phyloP scores from a whole-genome alignment of 2,888 invertebrate species.

The Epirrhoe tristata region DNA sequence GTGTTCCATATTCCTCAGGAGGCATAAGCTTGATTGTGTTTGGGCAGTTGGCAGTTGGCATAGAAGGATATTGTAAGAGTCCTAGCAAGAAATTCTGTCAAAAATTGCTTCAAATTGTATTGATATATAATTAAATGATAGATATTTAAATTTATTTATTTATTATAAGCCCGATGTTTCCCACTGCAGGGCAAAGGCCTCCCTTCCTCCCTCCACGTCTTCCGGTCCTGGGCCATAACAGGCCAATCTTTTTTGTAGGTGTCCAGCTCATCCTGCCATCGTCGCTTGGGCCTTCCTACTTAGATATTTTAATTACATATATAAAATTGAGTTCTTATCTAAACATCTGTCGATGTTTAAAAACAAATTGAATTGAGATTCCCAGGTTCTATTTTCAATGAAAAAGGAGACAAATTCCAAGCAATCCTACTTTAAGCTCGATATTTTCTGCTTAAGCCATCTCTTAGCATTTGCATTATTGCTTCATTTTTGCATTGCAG shows the following conservation, averaged over 20 bases:
- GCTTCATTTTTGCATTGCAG: constrained; percentile 60
- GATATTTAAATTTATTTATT: too few species aligned
- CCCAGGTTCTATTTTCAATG: not conserved
- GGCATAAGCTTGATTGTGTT: constrained; percentile 71
- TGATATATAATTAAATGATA: too few species aligned
- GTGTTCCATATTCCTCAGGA: constrained; percentile 62
- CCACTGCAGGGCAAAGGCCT: too few species aligned
- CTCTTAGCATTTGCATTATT: constrained; percentile 45
- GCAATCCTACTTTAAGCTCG: constrained; percentile 36
- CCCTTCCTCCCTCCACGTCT: too few species aligned
- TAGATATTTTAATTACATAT: too few species aligned
- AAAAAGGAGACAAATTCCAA: constrained; percentile 26
- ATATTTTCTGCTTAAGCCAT: constrained; percentile 31
- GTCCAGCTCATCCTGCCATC: too few species aligned
- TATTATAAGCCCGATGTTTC: too few species aligned
- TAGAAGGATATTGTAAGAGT: constrained; percentile 1
- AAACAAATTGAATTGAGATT: not conserved
- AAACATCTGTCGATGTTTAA: not conserved
- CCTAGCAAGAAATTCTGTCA: not conserved
- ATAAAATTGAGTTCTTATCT: not conserved
- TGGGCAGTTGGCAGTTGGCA: not conserved
- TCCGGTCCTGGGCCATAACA: too few species aligned
- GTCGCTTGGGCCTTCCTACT: too few species aligned
- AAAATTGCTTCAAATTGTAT: constrained; percentile 2
- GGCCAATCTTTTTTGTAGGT: too few species aligned